Conservation (phyloP, 2,113 vertebrate genomes). For the Oryzias celebensis region DNA sequence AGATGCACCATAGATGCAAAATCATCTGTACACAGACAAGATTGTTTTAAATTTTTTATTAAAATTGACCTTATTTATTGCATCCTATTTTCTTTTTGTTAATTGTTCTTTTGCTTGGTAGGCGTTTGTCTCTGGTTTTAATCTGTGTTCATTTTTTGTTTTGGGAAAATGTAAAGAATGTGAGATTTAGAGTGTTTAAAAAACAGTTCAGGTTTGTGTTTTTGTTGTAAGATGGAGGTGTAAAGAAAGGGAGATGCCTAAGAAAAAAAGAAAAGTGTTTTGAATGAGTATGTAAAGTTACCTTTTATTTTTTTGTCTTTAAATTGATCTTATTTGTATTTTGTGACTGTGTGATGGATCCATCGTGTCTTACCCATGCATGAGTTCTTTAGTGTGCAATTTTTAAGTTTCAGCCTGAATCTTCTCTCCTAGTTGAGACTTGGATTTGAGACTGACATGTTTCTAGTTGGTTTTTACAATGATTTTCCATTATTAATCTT, state of each 20-base stretch:
- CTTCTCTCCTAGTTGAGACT: conserved; percentile 13
- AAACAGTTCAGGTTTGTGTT: conserved; percentile 13
- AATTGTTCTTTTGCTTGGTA: conserved; percentile 37
- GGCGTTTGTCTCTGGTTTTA: conserved; percentile 36
- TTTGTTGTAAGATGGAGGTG: neutral
- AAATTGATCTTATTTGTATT: conserved; percentile 40
- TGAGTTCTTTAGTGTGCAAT: conserved; percentile 47
- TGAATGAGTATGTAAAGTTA: conserved; percentile 9
- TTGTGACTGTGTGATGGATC: conserved; percentile 51
- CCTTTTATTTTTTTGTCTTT: conserved; percentile 37
- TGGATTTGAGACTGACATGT: conserved; percentile 50
- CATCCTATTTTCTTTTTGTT: conserved; percentile 42
- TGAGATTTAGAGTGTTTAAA: conserved; percentile 31
- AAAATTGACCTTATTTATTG: conserved; percentile 61
- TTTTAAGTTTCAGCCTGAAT: conserved; percentile 37
- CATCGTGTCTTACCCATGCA: conserved; percentile 50
- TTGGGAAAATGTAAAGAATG: conserved; percentile 27
- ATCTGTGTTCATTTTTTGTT: conserved; percentile 45
- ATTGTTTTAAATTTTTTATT: conserved; percentile 52
- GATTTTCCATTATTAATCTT: conserved; percentile 50
- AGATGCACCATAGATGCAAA: conserved; percentile 34
- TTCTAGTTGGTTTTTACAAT: conserved; percentile 46
- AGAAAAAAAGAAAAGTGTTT: conserved; percentile 15
- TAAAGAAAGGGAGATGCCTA: conserved; percentile 9
- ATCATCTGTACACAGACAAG: conserved; percentile 28